These are phyloP conservation scores for Phycodurus eques DNA, from an alignment of 2,113 vertebrate species.

Conservation along the genomic window DNA sequence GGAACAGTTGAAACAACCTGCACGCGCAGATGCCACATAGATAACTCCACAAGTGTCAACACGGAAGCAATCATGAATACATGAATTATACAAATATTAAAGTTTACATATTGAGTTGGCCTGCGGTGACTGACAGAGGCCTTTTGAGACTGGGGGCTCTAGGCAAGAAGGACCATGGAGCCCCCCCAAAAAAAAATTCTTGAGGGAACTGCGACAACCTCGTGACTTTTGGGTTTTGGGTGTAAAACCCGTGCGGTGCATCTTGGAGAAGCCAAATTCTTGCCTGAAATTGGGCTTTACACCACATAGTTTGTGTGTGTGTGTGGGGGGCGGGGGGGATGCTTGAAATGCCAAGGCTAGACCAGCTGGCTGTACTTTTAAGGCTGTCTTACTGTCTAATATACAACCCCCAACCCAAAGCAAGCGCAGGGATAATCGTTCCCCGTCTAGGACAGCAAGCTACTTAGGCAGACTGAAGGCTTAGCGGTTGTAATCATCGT, in stretches of 20 bases:
- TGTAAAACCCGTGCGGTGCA: background rate
- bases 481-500: conserved; percentile 59
- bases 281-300: background rate
- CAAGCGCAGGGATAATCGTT: conserved; percentile 50
- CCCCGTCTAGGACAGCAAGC: conserved; percentile 47
- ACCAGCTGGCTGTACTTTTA: conserved; percentile 62
- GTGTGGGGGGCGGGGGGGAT: too few relatives aligned
- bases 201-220: too few relatives aligned
- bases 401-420: conserved; percentile 17
- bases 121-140: too few relatives aligned
- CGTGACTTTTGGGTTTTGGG: background rate
- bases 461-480: conserved; percentile 55
- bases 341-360: conserved; percentile 36
- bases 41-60: too few relatives aligned
- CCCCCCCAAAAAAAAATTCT: too few relatives aligned
- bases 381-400: conserved; percentile 45
- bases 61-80: too few relatives aligned
- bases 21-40: too few relatives aligned
- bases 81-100: too few relatives aligned
- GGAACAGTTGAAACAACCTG: too few relatives aligned
- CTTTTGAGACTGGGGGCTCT: too few relatives aligned
- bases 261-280: background rate
- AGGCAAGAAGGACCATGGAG: too few relatives aligned
- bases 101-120: too few relatives aligned
- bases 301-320: conserved; percentile 34